Evolutionary conservation across 2,888 invertebrate species (phyloP), one percentile per base, ranked within the genome.

Genomic region (Oxyscelio sp.): DNA sequence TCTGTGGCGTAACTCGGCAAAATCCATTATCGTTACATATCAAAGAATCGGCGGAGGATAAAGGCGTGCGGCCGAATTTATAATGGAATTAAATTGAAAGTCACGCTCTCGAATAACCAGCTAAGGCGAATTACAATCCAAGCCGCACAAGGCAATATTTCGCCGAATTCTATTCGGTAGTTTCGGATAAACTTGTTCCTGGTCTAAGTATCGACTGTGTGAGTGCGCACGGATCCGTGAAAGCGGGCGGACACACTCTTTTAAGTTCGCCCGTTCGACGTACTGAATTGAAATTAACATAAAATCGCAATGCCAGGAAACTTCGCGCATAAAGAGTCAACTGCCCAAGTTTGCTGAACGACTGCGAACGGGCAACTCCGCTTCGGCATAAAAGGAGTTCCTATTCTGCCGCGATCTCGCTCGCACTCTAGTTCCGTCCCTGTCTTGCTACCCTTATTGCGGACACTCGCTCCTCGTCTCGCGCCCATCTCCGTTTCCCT

Each of bases 231-330:
- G 78, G 87, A 87, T 86, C 66, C 52, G 65, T 78, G 75, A 71
- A 82, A 85, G 83, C 75, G 77, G 75, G 83, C 75, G 83, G 81
- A 80, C 89, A 90, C 88, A 89, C 90, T 92, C 90, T 91, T 91
- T 92, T 90, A 89, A 89, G 87, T 90, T 88, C 89, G 87, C 87
- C 87, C 81, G 87, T 90, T 89, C 90, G 89, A 86, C 89, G 91
- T 90, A 90, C 90, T 91, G 93, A 93, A 93, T 92, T 92, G 92
- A 92, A 93, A 93, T 93, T 93, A 93, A 92, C 93, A 93, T 93
- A 92, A 93, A 93, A 93, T 92, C 92, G 92, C 92, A 92, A 92
- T 90, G 92, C 91, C 92, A 89, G 89, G 88, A 91, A 93, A 93
- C 92, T 93, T 93, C 85, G 90, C 89, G 92, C 91, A 92, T 93